These are phyloP conservation scores for Rallus limicola DNA, from an alignment of 2,113 vertebrate species.

Conservation along the genomic window DNA sequence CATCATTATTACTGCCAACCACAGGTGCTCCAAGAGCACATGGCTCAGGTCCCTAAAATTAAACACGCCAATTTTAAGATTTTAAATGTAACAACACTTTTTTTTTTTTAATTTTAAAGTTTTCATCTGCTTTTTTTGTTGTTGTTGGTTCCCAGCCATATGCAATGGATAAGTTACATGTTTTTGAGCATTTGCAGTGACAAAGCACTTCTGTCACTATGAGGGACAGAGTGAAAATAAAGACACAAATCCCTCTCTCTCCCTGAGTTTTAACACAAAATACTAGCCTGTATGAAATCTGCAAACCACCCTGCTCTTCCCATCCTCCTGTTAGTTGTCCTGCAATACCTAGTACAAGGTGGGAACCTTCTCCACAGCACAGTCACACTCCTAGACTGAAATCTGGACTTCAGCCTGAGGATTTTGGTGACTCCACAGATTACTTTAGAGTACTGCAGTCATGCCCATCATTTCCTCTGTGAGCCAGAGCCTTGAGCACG, in stretches of 20 bases:
- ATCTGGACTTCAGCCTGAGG: neutral
- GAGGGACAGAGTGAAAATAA: neutral
- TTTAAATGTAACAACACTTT: neutral
- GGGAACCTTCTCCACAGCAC: no score
- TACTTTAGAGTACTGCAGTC: neutral
- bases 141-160: neutral
- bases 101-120: neutral
- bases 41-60: neutral
- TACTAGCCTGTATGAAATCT: neutral
- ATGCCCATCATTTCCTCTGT: accelerated
- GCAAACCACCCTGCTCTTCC: neutral
- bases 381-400: neutral
- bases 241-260: neutral
- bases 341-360: accelerated
- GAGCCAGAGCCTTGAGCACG: accelerated
- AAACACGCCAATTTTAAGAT: neutral
- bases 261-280: neutral
- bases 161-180: neutral
- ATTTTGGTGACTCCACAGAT: neutral
- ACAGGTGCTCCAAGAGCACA: neutral
- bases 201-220: neutral
- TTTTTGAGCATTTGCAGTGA: neutral
- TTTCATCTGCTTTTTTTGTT: neutral
- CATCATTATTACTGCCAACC: neutral
- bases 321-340: neutral